Conservation (phyloP, 2,797 vertebrate genomes). For the Hyperoplus lanceolatus region DNA sequence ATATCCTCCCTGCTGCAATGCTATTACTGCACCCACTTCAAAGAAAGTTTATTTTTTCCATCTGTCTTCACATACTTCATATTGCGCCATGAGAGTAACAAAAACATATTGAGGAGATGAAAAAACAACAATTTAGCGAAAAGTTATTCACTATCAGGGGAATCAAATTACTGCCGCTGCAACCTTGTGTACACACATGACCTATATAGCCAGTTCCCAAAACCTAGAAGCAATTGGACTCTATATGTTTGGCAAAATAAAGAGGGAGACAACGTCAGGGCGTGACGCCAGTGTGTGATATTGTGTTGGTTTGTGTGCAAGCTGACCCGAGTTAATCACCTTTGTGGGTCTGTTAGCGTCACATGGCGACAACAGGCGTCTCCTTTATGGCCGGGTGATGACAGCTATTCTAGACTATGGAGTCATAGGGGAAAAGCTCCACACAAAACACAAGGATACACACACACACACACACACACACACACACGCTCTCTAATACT, state of each 20-base stretch:
- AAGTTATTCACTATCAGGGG: slow-evolving; percentile 8
- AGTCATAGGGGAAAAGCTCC: slow-evolving; percentile 26
- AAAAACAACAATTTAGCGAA: neutral
- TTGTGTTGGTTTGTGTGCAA: slow-evolving; percentile 28
- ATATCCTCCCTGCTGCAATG: slow-evolving; percentile 10
- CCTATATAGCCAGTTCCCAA: neutral
- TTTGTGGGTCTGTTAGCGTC: slow-evolving; percentile 44
- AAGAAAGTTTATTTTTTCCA: slow-evolving; percentile 22
- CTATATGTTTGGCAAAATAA: neutral
- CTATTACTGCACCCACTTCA: slow-evolving; percentile 29
- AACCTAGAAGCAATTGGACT: slow-evolving; percentile 9
- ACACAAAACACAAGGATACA: neutral
- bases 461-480: slow-evolving; percentile 6
- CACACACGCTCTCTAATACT: slow-evolving; percentile 4
- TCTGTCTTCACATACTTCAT: slow-evolving; percentile 23
- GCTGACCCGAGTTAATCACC: slow-evolving; percentile 36
- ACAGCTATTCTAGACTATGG: slow-evolving; percentile 54
- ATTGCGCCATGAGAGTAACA: neutral
- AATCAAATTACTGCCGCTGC: slow-evolving; percentile 7
- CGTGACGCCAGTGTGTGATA: neutral
- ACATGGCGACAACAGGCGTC: slow-evolving; percentile 35
- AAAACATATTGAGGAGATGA: neutral
- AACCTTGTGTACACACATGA: neutral
- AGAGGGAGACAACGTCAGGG: slow-evolving; percentile 3
- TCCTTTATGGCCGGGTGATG: slow-evolving; percentile 69